These are phyloP conservation scores for Pangasius krempfi DNA, from an alignment of 2,797 vertebrate genomes.

Conservation along the genomic window DNA sequence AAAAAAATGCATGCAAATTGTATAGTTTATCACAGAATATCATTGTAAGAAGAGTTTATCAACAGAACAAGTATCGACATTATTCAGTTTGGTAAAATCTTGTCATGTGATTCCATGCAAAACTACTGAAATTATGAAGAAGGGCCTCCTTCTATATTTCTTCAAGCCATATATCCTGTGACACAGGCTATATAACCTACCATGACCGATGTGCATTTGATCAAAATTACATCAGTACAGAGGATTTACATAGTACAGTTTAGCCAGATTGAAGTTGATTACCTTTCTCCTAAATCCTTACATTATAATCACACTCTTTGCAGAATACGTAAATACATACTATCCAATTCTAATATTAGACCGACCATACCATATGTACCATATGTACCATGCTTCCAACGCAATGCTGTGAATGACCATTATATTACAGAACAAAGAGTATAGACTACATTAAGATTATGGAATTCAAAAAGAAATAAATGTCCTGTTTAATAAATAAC, in stretches of 20 bases:
- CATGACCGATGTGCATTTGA: not conserved
- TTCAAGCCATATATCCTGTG: not conserved
- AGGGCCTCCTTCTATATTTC: too few species aligned
- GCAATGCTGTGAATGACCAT: not conserved
- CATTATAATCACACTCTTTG: not conserved
- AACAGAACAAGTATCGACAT: not conserved
- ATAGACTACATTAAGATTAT: not conserved
- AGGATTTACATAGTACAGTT: not conserved
- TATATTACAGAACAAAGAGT: not conserved
- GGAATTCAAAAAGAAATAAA: not conserved
- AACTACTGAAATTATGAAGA: not conserved
- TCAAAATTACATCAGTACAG: not conserved
- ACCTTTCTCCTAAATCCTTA: not conserved
- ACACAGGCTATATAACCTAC: not conserved
- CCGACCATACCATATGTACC: too few species aligned
- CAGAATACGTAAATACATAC: not conserved
- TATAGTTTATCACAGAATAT: too few species aligned
- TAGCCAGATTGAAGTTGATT: not conserved
- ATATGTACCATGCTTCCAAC: not conserved
- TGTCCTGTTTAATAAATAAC: not conserved
- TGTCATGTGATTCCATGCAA: not conserved
- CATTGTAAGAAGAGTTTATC: not conserved
- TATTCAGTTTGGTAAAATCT: not conserved
- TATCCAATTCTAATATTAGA: not conserved
- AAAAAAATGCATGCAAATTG: not conserved